phyloP scores from a whole-genome alignment of 1,140 invertebrate genomes.

The Ceratoteleas bidentatus region DNA sequence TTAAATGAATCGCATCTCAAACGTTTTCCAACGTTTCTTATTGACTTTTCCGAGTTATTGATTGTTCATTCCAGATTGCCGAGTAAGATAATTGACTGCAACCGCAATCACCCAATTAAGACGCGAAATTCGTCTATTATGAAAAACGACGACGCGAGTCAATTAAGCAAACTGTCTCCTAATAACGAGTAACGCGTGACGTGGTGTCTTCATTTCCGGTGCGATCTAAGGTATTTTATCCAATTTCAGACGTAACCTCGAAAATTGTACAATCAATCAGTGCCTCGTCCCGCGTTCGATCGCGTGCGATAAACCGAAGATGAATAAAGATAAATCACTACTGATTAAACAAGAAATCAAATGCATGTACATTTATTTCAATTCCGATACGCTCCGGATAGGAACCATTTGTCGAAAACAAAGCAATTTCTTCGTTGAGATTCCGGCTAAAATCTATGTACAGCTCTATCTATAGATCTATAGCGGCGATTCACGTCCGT shows the following conservation, averaged over 20 bases:
- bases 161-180: slow-evolving; percentile 14
- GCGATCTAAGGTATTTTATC: slow-evolving; percentile 39
- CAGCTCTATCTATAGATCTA: too few species aligned
- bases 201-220: slow-evolving; percentile 43
- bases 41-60: too few species aligned
- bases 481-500: too few species aligned
- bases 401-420: slow-evolving; percentile 22
- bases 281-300: slow-evolving; percentile 30
- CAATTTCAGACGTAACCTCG: slow-evolving; percentile 53
- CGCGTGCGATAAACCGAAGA: slow-evolving; percentile 37
- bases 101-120: background rate
- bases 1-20: too few species aligned
- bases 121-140: background rate
- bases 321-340: slow-evolving; percentile 52
- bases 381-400: slow-evolving; percentile 9
- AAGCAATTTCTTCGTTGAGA: slow-evolving; percentile 15
- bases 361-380: slow-evolving; percentile 42
- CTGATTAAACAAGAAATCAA: slow-evolving; percentile 51
- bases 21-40: too few species aligned
- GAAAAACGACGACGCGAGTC: slow-evolving; percentile 1
- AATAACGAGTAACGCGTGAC: slow-evolving; percentile 11
- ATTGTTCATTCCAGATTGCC: too few species aligned
- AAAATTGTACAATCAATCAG: slow-evolving; percentile 51
- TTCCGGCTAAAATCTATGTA: too few species aligned
- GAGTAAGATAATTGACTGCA: too few species aligned